Base-by-base conservation (phyloP, 1,140 invertebrate genomes). In the Leptoteleia sp. region DNA sequence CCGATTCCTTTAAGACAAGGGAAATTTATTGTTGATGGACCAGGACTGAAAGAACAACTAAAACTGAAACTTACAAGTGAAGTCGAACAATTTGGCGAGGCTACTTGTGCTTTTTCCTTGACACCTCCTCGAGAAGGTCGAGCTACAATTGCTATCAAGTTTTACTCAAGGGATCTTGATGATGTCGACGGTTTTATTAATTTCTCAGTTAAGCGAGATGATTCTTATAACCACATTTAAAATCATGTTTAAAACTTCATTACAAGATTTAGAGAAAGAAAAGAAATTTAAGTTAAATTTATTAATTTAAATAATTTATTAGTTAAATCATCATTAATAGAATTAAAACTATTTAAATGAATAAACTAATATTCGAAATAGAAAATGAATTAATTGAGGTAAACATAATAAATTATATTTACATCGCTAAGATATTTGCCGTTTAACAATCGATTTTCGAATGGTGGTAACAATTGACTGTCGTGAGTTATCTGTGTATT, bases 151-250 rank as follows among this genome's bases (percentile, higher is more conserved):
- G 91, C 93, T 43, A 94, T 93, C 1, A 96, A 95, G 84, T 96
- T 96, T 86, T 90, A 89, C 40, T 95, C 93, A 9, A 94, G 93
- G 70, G 94, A 96, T 85, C 88, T 96, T 43, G 91, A 92, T 37
- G 95, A 96, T 85, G 94, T 96, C 0, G 94, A 96, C 83, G 95
- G 95, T 9, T 95, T 93, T 85, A 84, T 92, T n/a, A 91, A 92
- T 31, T 92, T 91, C 59, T 89, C 89, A 82, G 89, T 92, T 25
- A 87, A 89, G 67, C 86, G 87, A n/a, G 38, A 54, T 31, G 45
- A 71, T 7, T 25, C 17, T 16, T 64, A 57, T 37, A 73, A 64
- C 31, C 12, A 40, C n/a, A 25, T 62, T n/a, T 48, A 17, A 43
- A 7, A 7, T 29, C 7, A 29, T 29, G 22, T 6, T 25, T 3